Evolutionary conservation across 2,113 vertebrate genomes (phyloP).

Genomic region (Antechinus stuartii): DNA sequence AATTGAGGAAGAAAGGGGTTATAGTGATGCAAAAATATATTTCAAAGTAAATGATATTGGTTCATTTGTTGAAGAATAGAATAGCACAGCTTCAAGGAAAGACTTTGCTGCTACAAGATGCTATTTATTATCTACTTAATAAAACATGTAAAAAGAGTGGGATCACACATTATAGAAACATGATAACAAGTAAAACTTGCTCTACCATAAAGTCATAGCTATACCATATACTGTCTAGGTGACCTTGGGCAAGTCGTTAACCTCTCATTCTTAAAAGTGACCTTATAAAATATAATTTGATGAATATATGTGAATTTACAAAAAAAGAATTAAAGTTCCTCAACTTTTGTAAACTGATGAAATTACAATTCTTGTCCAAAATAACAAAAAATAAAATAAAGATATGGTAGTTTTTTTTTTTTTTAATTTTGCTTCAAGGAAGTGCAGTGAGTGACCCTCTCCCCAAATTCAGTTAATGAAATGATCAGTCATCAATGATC

Average conservation of each 20-base stretch:
- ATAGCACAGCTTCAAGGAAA: not conserved
- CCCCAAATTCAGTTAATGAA: slow-evolving; percentile 61
- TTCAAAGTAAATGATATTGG: not conserved
- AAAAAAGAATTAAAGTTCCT: not conserved
- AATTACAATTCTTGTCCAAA: not conserved
- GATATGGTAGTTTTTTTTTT: not conserved
- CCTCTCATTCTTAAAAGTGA: not conserved
- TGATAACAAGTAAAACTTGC: not conserved
- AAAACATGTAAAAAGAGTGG: not conserved
- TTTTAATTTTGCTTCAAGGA: not conserved
- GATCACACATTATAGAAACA: not conserved
- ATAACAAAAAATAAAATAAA: not conserved
- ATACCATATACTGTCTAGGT: not conserved
- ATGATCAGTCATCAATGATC: slow-evolving; percentile 61
- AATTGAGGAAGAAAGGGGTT: not conserved
- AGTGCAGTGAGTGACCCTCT: not conserved
- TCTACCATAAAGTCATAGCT: not conserved
- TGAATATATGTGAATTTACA: not conserved
- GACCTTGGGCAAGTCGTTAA: not conserved
- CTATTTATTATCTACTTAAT: not conserved
- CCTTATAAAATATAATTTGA: not conserved
- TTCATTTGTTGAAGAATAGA: not conserved
- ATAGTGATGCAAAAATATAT: not conserved
- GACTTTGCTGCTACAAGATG: not conserved
- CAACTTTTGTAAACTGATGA: not conserved